phyloP scores from a whole-genome alignment of 2,113 vertebrate species.

The Hirundichthys speculiger region DNA sequence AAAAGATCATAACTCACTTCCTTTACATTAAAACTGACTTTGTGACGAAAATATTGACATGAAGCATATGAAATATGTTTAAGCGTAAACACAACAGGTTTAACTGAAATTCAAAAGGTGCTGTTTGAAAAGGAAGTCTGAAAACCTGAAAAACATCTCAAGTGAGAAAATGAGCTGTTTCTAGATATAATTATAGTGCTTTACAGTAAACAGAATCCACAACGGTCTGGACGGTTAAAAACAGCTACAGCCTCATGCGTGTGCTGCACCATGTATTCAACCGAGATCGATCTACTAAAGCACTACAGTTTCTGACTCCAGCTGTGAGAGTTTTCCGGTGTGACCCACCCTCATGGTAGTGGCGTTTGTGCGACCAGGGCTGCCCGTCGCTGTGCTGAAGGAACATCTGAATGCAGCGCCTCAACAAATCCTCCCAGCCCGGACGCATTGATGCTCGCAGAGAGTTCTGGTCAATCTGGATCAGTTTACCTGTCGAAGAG shows the following conservation, averaged over 20 bases:
- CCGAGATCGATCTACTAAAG: not conserved
- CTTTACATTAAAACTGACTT: conserved; percentile 6
- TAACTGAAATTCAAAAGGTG: conserved; percentile 7
- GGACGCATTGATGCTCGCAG: conserved; percentile 95
- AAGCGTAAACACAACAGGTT: conserved; percentile 11
- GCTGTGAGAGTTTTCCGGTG: not conserved
- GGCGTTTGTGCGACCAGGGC: conserved; percentile 94
- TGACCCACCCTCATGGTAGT: conserved; percentile 93
- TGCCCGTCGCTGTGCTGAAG: conserved; percentile 95
- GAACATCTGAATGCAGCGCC: conserved; percentile 96
- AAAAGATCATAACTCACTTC: conserved; percentile 25
- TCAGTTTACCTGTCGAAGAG: conserved; percentile 89
- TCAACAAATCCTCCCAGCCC: conserved; percentile 94
- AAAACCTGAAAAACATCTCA: not conserved
- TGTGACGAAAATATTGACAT: conserved; percentile 23
- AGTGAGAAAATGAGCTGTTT: not conserved
- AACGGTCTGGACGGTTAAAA: not conserved
- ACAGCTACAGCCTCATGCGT: not conserved
- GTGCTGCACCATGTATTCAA: not conserved
- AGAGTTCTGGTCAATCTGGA: conserved; percentile 95
- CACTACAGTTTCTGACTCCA: not conserved
- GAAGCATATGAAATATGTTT: conserved; percentile 15
- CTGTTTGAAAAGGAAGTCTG: no score
- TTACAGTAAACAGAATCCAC: not conserved
- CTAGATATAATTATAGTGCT: not conserved